These are phyloP conservation scores for Salvelinus sp. DNA, from an alignment of 2,113 vertebrate species.

Conservation along the genomic window DNA sequence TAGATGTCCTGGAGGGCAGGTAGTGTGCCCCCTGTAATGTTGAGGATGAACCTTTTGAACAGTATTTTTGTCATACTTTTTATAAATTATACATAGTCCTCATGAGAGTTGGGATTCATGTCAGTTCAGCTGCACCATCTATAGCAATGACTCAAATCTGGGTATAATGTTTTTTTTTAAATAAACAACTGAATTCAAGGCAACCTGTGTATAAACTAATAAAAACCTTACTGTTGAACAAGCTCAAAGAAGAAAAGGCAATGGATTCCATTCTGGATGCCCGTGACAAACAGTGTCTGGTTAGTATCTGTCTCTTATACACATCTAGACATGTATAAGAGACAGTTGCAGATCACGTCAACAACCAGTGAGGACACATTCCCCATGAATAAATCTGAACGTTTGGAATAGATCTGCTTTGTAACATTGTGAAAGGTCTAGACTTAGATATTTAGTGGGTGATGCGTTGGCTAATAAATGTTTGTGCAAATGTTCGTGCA, in stretches of 20 bases:
- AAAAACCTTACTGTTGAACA: conserved; percentile 8
- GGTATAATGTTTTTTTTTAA: background rate
- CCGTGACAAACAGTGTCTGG: conserved; percentile 27
- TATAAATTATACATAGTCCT: no score
- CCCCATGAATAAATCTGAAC: background rate
- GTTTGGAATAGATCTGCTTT: background rate
- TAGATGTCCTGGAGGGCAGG: no score
- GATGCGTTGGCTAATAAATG: background rate
- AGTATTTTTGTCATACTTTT: no score
- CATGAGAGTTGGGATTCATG: no score
- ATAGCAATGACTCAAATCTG: background rate
- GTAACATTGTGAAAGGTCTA: background rate
- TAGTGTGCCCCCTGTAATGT: no score
- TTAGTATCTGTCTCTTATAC: no score
- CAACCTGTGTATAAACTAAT: background rate
- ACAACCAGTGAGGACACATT: conserved; percentile 6
- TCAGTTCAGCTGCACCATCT: background rate
- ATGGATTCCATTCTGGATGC: conserved; percentile 7
- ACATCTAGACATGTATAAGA: no score
- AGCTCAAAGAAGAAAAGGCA: conserved; percentile 1
- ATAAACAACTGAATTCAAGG: background rate
- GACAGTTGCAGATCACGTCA: background rate
- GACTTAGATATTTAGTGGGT: background rate
- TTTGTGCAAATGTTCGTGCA: background rate
- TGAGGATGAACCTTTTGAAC: no score